These are phyloP conservation scores for Pterois miles DNA, from an alignment of 2,797 vertebrate species.

Conservation along the genomic window DNA sequence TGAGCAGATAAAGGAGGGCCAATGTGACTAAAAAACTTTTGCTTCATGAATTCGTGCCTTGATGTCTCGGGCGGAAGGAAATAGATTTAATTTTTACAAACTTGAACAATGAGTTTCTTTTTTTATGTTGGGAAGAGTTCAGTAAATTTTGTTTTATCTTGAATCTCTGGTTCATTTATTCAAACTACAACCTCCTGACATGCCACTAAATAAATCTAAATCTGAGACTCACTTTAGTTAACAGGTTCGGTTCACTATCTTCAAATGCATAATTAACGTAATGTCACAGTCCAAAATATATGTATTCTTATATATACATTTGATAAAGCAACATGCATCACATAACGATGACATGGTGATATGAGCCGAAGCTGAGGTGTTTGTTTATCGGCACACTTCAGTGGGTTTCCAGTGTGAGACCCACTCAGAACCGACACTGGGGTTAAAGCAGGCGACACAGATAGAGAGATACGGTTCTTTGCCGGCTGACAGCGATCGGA, in stretches of 20 bases:
- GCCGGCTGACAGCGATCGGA: conserved; percentile 21
- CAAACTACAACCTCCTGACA: conserved; percentile 15
- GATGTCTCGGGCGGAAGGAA: background rate
- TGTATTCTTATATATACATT: conserved; percentile 36
- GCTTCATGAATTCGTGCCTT: background rate
- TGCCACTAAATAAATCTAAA: background rate
- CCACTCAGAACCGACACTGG: conserved; percentile 1
- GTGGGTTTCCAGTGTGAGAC: conserved; percentile 9
- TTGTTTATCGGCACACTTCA: conserved; percentile 19
- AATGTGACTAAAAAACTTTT: background rate
- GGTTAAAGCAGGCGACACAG: conserved; percentile 25
- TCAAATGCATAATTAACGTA: conserved; percentile 40
- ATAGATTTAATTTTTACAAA: background rate
- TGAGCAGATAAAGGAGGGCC: background rate
- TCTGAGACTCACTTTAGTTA: conserved; percentile 29
- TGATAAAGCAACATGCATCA: conserved; percentile 40
- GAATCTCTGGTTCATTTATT: conserved; percentile 23
- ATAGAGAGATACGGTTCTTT: conserved; percentile 20
- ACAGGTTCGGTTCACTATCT: conserved; percentile 5
- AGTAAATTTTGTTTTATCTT: background rate
- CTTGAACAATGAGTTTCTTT: background rate
- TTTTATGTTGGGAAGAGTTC: background rate
- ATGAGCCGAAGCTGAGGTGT: conserved; percentile 26
- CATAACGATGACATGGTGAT: conserved; percentile 29
- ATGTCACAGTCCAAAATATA: conserved; percentile 48